Evolutionary conservation across 2,888 invertebrate species (phyloP), one percentile per base, ranked within the genome.

Genomic region (Sinodicranocentrus sp.): DNA sequence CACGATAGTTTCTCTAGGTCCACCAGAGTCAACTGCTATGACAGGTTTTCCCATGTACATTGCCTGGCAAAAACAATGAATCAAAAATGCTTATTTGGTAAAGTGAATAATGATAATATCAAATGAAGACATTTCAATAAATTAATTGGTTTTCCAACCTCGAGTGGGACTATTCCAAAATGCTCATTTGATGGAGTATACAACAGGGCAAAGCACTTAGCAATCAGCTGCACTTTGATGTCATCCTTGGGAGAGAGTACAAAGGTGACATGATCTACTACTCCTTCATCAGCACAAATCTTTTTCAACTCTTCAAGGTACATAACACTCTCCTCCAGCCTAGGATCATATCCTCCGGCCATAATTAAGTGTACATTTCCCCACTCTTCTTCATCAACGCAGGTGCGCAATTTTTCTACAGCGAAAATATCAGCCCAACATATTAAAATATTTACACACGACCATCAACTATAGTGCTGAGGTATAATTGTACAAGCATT

Each of bases 101-200:
- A n/a, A n/a, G 52, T 5, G n/a, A 10, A 17, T 10, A 8, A 52
- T 52, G 5, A 8, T 52, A 5, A 52, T n/a, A 52, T 17, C 52
- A 52, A 52, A 6, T 39, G 6, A 8, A 52, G 52, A 10, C 52
- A 21, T 17, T 52, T 5, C 65, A 52, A 39, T 13, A 19, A 17
- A 39, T n/a, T 39, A 8, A 13, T 54, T 54, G 19, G 8, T 52
- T 17, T 19, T 10, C 23, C 28, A 80, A 89, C 89, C 92, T 99
- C 99, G 73, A 99, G 92, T 0, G 99, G 99, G 8, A 99, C 99
- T 89, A 99, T 99, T 3, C 99, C 99, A 92, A 99, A 99, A 91
- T 99, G 99, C 91, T 99, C 99, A 90, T 96, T 96, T 1, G 95
- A 94, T 0, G 99, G 99, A 6, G 99, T 99, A 90, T 99, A 99